Evolutionary conservation across 64 coral and sea anemone species (phyloP).

Genomic region (Acropora tenuis): DNA sequence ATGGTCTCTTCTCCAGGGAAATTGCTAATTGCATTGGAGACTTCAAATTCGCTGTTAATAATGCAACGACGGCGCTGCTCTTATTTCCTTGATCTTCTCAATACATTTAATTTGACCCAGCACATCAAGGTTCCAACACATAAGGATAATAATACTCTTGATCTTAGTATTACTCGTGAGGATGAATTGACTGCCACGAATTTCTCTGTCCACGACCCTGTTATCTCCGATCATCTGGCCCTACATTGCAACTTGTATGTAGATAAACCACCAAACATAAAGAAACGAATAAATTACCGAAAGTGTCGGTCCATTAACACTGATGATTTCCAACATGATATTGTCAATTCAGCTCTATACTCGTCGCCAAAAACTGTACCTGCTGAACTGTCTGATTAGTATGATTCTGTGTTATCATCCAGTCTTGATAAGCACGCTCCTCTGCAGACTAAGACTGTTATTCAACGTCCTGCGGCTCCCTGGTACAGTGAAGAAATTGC

Average conservation of each 20-base stretch:
- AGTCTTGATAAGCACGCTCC: neutral
- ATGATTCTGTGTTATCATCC: conserved; percentile 16
- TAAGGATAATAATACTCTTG: neutral
- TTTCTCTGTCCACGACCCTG: neutral
- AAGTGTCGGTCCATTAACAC: conserved; percentile 25
- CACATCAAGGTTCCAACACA: too few species aligned
- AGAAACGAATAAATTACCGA: conserved; percentile 11
- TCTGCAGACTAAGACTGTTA: conserved; percentile 8
- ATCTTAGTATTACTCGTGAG: neutral
- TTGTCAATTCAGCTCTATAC: neutral
- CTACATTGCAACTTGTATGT: conserved; percentile 30
- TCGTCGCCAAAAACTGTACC: neutral
- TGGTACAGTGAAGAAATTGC: too few species aligned
- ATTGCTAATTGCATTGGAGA: conserved; percentile 13
- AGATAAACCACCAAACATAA: conserved; percentile 11
- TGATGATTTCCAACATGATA: neutral
- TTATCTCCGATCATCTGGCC: conserved; percentile 2
- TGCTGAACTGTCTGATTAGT: neutral
- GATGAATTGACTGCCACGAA: neutral
- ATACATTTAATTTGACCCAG: too few species aligned
- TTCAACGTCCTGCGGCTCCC: too few species aligned
- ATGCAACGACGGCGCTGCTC: too few species aligned
- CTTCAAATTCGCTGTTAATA: neutral
- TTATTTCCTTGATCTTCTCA: too few species aligned
- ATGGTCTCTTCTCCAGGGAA: conserved; percentile 2